These are phyloP conservation scores for Xestia xanthographa DNA, from an alignment of 2,888 invertebrate species.

Conservation along the genomic window DNA sequence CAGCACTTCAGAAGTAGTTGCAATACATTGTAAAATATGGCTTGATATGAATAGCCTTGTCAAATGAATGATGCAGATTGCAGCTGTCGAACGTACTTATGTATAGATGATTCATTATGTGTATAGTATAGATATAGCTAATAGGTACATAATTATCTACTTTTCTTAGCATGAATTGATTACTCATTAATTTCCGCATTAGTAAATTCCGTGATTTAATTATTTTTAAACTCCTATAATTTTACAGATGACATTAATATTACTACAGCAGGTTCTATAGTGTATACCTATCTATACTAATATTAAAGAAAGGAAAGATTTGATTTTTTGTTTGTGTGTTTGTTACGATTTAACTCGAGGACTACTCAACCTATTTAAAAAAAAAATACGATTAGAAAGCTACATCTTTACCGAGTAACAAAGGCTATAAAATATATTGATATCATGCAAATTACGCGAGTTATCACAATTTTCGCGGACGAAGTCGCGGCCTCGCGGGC, in stretches of 20 bases:
- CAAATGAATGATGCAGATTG: slow-evolving; percentile 42
- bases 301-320: too few relatives aligned
- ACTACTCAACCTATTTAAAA: too few relatives aligned
- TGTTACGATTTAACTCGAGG: too few relatives aligned
- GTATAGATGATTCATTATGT: slow-evolving; percentile 21
- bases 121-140: slow-evolving; percentile 7
- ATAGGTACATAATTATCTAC: slow-evolving; percentile 7
- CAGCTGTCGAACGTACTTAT: slow-evolving; percentile 34
- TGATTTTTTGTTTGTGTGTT: too few relatives aligned
- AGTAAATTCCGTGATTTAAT: not conserved
- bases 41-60: slow-evolving; percentile 54
- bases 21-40: slow-evolving; percentile 40
- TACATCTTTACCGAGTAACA: too few relatives aligned
- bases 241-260: not conserved
- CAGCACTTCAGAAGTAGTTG: slow-evolving; percentile 17
- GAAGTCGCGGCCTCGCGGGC: too few relatives aligned
- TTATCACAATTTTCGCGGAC: too few relatives aligned
- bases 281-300: too few relatives aligned
- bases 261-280: not conserved
- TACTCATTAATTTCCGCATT: slow-evolving; percentile 36
- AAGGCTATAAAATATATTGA: too few relatives aligned
- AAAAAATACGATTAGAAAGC: too few relatives aligned
- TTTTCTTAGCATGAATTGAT: slow-evolving; percentile 12
- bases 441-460: too few relatives aligned
- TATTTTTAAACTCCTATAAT: not conserved